Evolutionary conservation across 2,113 vertebrate species (phyloP).

Genomic region (Sphyrna mokarran): DNA sequence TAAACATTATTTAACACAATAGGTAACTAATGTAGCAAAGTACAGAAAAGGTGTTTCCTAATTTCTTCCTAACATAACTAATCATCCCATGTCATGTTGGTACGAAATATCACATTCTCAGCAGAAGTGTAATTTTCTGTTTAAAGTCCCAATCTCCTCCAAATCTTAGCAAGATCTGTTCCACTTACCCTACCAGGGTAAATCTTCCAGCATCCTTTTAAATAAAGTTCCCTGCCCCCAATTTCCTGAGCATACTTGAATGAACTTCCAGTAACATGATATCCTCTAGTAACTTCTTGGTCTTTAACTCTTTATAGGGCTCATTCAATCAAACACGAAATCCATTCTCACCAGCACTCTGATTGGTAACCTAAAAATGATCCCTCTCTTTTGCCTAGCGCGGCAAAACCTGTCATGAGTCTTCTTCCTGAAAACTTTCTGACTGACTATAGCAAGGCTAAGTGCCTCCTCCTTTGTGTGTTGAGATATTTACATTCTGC

Average conservation of each 20-base stretch:
- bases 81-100: too few relatives aligned
- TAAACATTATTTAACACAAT: not conserved
- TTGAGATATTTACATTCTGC: not conserved
- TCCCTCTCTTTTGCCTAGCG: not conserved
- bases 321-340: not conserved
- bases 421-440: not conserved
- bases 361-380: not conserved
- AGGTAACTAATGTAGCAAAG: too few relatives aligned
- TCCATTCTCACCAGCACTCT: not conserved
- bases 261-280: too few relatives aligned
- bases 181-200: too few relatives aligned
- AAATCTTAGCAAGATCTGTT: not conserved
- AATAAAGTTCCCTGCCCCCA: not conserved
- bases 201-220: not conserved
- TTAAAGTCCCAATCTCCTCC: not conserved
- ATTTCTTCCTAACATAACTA: not conserved
- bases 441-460: not conserved
- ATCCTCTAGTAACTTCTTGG: not conserved
- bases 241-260: not conserved
- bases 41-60: not conserved
- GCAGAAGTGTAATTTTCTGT: too few relatives aligned
- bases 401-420: not conserved
- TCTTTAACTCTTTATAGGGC: not conserved
- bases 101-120: too few relatives aligned
- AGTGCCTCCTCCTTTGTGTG: not conserved